Base-by-base conservation (phyloP, 2,888 invertebrate species). In the Aphodius granarius region DNA sequence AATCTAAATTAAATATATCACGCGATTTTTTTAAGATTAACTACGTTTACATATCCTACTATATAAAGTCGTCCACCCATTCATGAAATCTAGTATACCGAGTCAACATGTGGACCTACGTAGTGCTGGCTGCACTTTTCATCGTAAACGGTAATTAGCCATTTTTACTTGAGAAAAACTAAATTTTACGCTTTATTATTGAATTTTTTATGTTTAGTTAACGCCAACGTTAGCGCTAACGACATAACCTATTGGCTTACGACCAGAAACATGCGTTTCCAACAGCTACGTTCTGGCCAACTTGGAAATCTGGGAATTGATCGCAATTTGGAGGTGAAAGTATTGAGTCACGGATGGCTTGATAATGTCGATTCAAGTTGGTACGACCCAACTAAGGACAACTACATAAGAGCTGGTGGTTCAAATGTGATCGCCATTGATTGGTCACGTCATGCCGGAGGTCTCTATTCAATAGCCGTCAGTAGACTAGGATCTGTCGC, bases 281-380 rank as follows among this genome's bases (percentile, higher is more conserved):
- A 64, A 16, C 63, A 71, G 71, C n/a, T 74, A 16, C 62, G 18
- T 13, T 62, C 65, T 0, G 71, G 64, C 19, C 9, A 66, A 6
- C 20, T 66, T 15, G 63, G 20, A 19, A 21, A 21, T 16, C 21
- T 68, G 15, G 23, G 16, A 15, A 15, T 75, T 15, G 22, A 72
- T n/a, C 20, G 9, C 21, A 72, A 23, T 6, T 72, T 63, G 21
- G 63, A 75, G 21, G 68, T 75, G 6, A 75, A 75, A 68, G 22
- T 75, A 23, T 63, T 75, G 18, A 18, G 68, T 18, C 73, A 75
- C 19, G 75, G 75, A n/a, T 75, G 73, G 73, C 72, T 72, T 16
- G 75, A 75, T 1, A 23, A 23, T 63, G 72, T 73, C 20, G 63
- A 75, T 64, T 75, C 73, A 18, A 66, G 65, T 62, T 75, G 75